Evolutionary conservation across 2,113 vertebrate species (phyloP), one percentile per base, ranked within the genome.

Genomic region (Orycteropus afer): DNA sequence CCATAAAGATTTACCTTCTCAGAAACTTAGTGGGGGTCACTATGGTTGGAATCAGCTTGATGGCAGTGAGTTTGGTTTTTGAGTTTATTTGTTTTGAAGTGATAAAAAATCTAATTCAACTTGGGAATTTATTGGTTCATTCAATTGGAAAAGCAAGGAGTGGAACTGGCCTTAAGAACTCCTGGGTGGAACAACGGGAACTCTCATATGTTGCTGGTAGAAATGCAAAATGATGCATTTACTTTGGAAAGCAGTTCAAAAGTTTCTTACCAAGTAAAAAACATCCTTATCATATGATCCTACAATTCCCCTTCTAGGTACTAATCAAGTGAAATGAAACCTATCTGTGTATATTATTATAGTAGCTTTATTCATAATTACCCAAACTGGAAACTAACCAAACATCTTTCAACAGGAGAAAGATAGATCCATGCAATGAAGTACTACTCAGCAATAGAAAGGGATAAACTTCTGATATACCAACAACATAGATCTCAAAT

Each of bases 261-360:
- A 22, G 3, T 76, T 93, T 92, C 86, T 90, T 76, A 84, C 4
- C 61, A 73, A 57, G 73, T 53, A 76, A 79, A 87, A 59, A 29
- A 10, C 55, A 47, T 61, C 18, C 49, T 78, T 67, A 29, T 7
- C 57, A 18, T 27, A 32, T 84, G 22, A 77, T 2, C 13, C 2
- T 86, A 34, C 23, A 74, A 84, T 61, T 7, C 3, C 23, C 57
- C 51, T 85, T 32, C n/a, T 42, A 15, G 27, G 23, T 59, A 73
- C 89, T 97, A 82, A 94, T 11, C 20, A 86, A 86, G 11, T 42
- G 49, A 87, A 42, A 67, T 13, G 12, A 90, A 89, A 82, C 7
- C 18, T 69, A 13, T 27, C 2, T 15, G 59, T 73, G 22, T 13
- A 59, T 45, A 34, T 71, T 49, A 76, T 86, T 80, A 51, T n/a